Conservation (phyloP, 2,888 invertebrate species). For the Drosophila suboccidentalis region DNA sequence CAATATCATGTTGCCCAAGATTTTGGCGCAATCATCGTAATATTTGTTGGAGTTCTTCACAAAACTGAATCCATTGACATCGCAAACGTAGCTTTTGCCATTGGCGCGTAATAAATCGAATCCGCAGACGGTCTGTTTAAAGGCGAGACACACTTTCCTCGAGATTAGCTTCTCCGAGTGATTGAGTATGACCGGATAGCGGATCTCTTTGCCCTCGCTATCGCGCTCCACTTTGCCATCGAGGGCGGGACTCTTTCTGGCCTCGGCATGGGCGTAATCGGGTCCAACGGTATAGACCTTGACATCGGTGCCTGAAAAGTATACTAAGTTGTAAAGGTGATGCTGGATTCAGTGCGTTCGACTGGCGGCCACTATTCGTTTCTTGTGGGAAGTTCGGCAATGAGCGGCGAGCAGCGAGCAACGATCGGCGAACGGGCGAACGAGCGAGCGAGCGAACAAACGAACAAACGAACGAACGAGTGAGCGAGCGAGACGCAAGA, state of each 20-base stretch:
- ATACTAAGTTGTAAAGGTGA: slow-evolving; percentile 86
- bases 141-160: slow-evolving; percentile 97
- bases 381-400: slow-evolving; percentile 39
- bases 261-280: slow-evolving; percentile 99
- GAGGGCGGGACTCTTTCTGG: slow-evolving; percentile 98
- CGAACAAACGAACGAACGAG: slow-evolving; percentile 32
- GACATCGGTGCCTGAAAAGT: slow-evolving; percentile 88
- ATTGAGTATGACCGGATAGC: slow-evolving; percentile 99
- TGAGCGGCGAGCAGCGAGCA: slow-evolving; percentile 43
- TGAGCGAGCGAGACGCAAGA: slow-evolving; percentile 43
- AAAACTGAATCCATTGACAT: slow-evolving; percentile 99
- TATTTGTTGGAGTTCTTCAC: slow-evolving; percentile 99
- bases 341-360: slow-evolving; percentile 84
- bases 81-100: slow-evolving; percentile 99
- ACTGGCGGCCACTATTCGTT: slow-evolving; percentile 70
- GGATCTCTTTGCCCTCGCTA: slow-evolving; percentile 98
- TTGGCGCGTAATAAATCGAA: slow-evolving; percentile 99
- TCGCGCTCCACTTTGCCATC: slow-evolving; percentile 99
- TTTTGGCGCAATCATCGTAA: slow-evolving; percentile 99
- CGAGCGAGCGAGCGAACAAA: slow-evolving; percentile 6
- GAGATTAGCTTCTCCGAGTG: slow-evolving; percentile 99
- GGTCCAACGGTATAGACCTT: slow-evolving; percentile 99
- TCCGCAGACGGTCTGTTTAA: slow-evolving; percentile 99
- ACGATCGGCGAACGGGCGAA: slow-evolving; percentile 35
- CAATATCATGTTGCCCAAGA: slow-evolving; percentile 98